Percentiles rank a stretch among this genome's conserved stretches.
Conservation (phyloP, 2,797 vertebrate genomes). For the Sebastes trivittatus region DNA sequence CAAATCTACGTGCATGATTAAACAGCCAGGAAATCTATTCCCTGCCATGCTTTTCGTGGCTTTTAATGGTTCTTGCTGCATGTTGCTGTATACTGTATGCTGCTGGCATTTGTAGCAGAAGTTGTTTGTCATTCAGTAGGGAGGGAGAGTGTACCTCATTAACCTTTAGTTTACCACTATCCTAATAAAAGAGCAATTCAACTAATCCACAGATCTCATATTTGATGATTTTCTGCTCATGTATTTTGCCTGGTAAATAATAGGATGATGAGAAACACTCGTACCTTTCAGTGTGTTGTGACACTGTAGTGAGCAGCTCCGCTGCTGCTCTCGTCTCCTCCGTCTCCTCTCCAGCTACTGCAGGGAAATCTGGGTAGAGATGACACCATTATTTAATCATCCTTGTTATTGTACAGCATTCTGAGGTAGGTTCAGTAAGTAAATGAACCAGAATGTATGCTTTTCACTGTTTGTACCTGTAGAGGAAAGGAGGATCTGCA, state of each 20-base stretch:
- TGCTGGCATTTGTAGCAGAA: background rate
- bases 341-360: conserved; percentile 70
- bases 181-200: background rate
- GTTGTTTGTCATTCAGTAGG: background rate
- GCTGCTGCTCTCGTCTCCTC: conserved; percentile 78
- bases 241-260: background rate
- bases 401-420: background rate
- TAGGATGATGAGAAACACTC: background rate
- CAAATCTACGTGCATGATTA: background rate
- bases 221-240: background rate
- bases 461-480: conserved; percentile 53
- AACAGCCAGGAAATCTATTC: background rate
- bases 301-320: conserved; percentile 71
- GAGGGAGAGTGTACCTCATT: background rate
- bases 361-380: conserved; percentile 70
- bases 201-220: background rate
- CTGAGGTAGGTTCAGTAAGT: background rate
- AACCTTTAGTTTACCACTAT: background rate
- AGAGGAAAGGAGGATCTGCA: conserved; percentile 89
- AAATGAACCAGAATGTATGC: background rate
- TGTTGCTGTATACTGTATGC: background rate
- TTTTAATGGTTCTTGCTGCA: background rate
- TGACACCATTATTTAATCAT: background rate
- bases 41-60: background rate
- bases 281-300: conserved; percentile 79